A percentile compares a stretch with the other conserved stretches of the same genome.
phyloP scores from a whole-genome alignment of 2,797 vertebrate species.

The Microhierax caerulescens region DNA sequence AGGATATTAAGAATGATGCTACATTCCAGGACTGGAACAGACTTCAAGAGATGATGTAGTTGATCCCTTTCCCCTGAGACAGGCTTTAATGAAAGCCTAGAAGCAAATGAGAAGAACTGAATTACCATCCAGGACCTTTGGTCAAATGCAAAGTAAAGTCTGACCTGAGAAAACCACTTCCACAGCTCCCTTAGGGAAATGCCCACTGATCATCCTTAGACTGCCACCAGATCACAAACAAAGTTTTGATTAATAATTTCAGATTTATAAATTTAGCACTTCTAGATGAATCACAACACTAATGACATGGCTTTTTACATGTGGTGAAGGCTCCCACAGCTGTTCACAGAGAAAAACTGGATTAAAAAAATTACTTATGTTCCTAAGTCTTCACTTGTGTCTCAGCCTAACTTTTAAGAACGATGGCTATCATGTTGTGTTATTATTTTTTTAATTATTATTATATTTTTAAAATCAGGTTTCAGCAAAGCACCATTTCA shows the following conservation, averaged over 20 bases:
- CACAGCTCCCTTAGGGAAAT: not conserved
- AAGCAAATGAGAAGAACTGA: not conserved
- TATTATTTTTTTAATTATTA: not conserved
- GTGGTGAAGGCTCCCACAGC: not conserved
- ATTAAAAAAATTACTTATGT: not conserved
- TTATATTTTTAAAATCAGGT: not conserved
- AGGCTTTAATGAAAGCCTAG: not conserved
- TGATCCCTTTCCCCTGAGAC: not conserved
- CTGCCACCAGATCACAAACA: not conserved
- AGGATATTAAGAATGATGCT: not conserved
- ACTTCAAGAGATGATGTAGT: not conserved
- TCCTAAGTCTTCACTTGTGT: not conserved
- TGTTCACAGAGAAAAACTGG: not conserved
- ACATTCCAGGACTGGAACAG: not conserved
- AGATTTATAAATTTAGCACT: not conserved
- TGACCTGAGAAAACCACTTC: not conserved
- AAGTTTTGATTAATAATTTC: not conserved
- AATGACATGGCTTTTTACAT: not conserved
- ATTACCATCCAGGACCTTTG: not conserved
- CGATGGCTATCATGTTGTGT: not conserved
- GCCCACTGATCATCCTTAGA: not conserved
- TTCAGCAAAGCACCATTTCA: not conserved
- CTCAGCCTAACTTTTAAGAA: not conserved
- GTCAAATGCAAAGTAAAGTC: not conserved
- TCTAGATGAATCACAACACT: not conserved